Evolutionary conservation across 2,113 vertebrate genomes (phyloP).

Genomic region (Varanus salvator): DNA sequence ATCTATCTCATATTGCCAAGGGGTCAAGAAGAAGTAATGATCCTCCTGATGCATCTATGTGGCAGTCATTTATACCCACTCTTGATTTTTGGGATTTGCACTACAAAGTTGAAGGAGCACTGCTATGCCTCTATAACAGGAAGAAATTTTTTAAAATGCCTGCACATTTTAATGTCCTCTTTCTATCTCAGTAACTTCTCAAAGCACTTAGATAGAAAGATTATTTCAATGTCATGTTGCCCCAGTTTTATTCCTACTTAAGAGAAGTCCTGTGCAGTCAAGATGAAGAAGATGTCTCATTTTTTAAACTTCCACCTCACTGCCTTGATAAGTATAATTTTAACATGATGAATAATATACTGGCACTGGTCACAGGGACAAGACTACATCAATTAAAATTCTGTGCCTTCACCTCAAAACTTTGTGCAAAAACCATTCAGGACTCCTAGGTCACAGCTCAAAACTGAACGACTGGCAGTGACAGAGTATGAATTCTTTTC

Average conservation of each 20-base stretch:
- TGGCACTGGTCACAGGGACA: not conserved
- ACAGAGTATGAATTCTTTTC: not conserved
- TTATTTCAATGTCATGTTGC: slow-evolving; percentile 16
- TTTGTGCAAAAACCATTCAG: not conserved
- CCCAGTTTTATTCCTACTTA: slow-evolving; percentile 10
- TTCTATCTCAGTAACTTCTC: slow-evolving; percentile 32
- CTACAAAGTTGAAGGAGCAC: not conserved
- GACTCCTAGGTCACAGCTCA: not conserved
- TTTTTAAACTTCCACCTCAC: slow-evolving; percentile 29
- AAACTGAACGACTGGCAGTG: not conserved
- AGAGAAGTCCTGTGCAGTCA: slow-evolving; percentile 6
- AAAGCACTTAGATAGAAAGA: slow-evolving; percentile 16
- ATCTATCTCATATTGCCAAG: not conserved
- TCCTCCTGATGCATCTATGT: not conserved
- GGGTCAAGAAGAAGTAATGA: not conserved
- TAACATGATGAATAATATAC: slow-evolving; percentile 8
- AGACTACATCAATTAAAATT: not conserved
- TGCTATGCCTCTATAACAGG: not conserved
- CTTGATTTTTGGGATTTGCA: not conserved
- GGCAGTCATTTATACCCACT: not conserved
- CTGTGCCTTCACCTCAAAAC: not conserved
- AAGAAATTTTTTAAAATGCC: slow-evolving; percentile 7
- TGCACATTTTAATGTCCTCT: slow-evolving; percentile 18
- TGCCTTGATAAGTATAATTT: slow-evolving; percentile 34
- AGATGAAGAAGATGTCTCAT: slow-evolving; percentile 30